A percentile compares a stretch with the other conserved stretches of the same genome.
These are phyloP conservation scores for Nannospalax galili DNA, from an alignment of 2,113 vertebrate genomes.

Conservation along the genomic window DNA sequence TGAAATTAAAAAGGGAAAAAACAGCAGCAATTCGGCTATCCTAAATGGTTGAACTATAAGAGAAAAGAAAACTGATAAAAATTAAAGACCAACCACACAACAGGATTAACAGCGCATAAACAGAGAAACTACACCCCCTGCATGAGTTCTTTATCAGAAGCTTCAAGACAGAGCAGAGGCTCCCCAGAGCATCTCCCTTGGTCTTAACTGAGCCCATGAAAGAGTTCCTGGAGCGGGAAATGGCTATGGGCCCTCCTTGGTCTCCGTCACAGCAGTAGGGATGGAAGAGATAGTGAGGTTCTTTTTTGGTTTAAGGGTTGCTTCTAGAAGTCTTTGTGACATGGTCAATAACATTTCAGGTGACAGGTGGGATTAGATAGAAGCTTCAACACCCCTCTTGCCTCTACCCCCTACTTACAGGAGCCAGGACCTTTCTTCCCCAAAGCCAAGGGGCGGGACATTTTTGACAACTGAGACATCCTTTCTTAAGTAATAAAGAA, in stretches of 20 bases:
- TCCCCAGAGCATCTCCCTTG: conserved; percentile 92
- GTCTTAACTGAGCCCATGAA: conserved; percentile 93
- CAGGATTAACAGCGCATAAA: conserved; percentile 77
- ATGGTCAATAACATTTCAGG: conserved; percentile 30
- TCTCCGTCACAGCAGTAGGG: conserved; percentile 70
- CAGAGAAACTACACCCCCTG: conserved; percentile 88
- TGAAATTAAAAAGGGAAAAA: conserved; percentile 85
- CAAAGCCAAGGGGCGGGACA: conserved; percentile 81
- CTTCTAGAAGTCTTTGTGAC: conserved; percentile 60
- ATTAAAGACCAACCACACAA: too few species aligned
- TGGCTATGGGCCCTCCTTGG: conserved; percentile 82
- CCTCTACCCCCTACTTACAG: conserved; percentile 65
- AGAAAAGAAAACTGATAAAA: conserved; percentile 33
- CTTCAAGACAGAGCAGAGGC: conserved; percentile 91
- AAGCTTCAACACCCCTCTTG: conserved; percentile 65
- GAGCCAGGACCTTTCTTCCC: conserved; percentile 62
- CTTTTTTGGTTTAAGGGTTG: conserved; percentile 73
- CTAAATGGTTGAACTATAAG: conserved; percentile 82
- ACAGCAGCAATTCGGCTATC: conserved; percentile 82
- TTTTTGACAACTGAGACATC: conserved; percentile 86
- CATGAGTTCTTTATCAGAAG: conserved; percentile 93
- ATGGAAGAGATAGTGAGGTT: conserved; percentile 72
- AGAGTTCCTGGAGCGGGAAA: conserved; percentile 80
- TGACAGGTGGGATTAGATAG: conserved; percentile 2
- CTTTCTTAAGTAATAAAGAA: conserved; percentile 81